Evolutionary conservation across 2,113 vertebrate genomes (phyloP).

Genomic region (Peromyscus californicus): DNA sequence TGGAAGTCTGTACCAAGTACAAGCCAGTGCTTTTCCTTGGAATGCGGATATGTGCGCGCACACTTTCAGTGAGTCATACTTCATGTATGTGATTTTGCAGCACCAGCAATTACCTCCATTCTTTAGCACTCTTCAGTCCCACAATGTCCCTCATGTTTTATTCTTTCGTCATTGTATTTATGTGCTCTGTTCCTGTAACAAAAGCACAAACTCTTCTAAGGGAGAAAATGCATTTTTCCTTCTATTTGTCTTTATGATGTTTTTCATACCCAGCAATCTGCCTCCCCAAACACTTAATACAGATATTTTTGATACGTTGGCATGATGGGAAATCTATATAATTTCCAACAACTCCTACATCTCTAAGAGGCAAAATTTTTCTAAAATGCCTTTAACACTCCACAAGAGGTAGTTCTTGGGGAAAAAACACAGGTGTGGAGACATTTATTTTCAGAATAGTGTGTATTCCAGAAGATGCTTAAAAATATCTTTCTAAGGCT

Average conservation of each 20-base stretch:
- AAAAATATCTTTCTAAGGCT: conserved; percentile 34
- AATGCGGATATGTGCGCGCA: neutral
- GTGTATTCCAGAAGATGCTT: conserved; percentile 11
- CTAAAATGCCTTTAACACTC: neutral
- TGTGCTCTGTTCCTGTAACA: neutral
- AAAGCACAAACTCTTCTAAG: neutral
- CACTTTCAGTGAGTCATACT: conserved; percentile 12
- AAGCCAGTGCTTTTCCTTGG: neutral
- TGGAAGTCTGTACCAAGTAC: neutral
- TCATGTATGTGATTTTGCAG: neutral
- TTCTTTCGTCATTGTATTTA: neutral
- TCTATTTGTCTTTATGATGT: conserved; percentile 34
- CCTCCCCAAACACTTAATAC: neutral
- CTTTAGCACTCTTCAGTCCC: neutral
- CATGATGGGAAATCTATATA: neutral
- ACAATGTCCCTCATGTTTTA: neutral
- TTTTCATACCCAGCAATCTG: neutral
- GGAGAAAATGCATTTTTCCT: neutral
- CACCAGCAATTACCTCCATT: neutral
- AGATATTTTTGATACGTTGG: conserved; percentile 1
- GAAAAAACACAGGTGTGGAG: neutral
- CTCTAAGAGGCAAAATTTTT: neutral
- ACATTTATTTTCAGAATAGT: conserved; percentile 61
- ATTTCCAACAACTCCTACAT: neutral
- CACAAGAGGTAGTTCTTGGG: neutral